These are phyloP conservation scores for Salvelinus alpinus DNA, from an alignment of 2,113 vertebrate species.

Conservation along the genomic window DNA sequence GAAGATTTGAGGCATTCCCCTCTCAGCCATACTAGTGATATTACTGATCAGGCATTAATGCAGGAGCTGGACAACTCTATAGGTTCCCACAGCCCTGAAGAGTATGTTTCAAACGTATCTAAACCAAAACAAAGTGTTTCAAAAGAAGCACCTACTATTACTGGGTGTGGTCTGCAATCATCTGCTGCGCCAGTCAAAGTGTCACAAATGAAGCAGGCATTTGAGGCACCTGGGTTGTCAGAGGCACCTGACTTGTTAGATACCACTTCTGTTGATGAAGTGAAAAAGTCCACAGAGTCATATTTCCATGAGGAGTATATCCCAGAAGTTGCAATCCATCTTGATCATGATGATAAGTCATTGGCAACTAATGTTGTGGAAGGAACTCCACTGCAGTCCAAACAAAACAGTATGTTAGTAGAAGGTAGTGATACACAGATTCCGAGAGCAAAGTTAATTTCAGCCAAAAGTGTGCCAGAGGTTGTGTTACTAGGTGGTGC, in stretches of 20 bases:
- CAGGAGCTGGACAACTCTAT: conserved; percentile 12
- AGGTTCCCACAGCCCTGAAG: conserved; percentile 7
- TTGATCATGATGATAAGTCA: conserved; percentile 36
- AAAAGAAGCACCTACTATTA: conserved; percentile 48
- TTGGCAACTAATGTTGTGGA: not conserved
- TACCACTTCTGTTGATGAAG: conserved; percentile 35
- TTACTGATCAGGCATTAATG: conserved; percentile 18
- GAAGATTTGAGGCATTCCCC: conserved; percentile 12
- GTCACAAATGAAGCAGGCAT: conserved; percentile 75
- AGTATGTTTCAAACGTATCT: conserved; percentile 20
- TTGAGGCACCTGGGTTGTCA: conserved; percentile 57
- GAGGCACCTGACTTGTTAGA: conserved; percentile 21
- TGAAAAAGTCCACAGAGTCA: conserved; percentile 41
- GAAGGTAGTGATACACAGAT: not conserved
- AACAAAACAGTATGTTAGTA: not conserved
- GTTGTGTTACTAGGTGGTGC: not conserved
- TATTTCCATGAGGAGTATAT: conserved; percentile 59
- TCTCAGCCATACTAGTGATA: conserved; percentile 26
- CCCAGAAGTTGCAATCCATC: conserved; percentile 43
- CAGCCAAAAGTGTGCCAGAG: not conserved
- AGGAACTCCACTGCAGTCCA: not conserved
- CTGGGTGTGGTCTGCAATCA: conserved; percentile 73
- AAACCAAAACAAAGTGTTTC: conserved; percentile 30
- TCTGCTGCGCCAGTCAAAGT: conserved; percentile 72
- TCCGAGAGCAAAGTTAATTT: conserved; percentile 13